These are phyloP conservation scores for Tiliacea aurago DNA, from an alignment of 2,888 invertebrate genomes.

Conservation along the genomic window DNA sequence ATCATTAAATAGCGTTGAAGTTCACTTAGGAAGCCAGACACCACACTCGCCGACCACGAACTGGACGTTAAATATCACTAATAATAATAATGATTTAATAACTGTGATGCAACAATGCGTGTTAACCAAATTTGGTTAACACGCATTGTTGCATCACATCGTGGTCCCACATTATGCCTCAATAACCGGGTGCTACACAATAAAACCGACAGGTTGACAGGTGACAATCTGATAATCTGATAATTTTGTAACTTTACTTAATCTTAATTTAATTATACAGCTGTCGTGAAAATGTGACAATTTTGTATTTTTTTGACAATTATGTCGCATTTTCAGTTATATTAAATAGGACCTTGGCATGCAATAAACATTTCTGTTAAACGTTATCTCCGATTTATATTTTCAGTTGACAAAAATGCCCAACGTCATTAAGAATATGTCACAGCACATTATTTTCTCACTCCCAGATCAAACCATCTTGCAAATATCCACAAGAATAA, in stretches of 20 bases:
- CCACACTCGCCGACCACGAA: background rate
- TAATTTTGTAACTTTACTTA: background rate
- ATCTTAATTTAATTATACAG: background rate
- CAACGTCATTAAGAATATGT: background rate
- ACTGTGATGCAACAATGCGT: background rate
- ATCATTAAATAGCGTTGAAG: background rate
- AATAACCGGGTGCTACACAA: background rate
- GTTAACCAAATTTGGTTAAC: background rate
- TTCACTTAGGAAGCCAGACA: background rate
- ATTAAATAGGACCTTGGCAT: background rate
- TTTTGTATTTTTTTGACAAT: background rate
- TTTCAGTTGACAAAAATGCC: background rate
- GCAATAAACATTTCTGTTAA: background rate
- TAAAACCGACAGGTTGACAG: background rate
- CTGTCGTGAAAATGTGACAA: background rate
- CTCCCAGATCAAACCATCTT: conserved; percentile 39
- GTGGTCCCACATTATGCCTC: background rate
- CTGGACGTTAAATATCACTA: background rate
- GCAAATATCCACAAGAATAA: conserved; percentile 28
- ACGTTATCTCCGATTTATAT: background rate
- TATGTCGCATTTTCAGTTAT: background rate
- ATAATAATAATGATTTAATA: background rate
- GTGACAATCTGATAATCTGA: background rate
- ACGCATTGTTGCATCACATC: no score
- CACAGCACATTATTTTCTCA: background rate